Conservation (phyloP, 2,113 vertebrate genomes). For the Casuarius casuarius region DNA sequence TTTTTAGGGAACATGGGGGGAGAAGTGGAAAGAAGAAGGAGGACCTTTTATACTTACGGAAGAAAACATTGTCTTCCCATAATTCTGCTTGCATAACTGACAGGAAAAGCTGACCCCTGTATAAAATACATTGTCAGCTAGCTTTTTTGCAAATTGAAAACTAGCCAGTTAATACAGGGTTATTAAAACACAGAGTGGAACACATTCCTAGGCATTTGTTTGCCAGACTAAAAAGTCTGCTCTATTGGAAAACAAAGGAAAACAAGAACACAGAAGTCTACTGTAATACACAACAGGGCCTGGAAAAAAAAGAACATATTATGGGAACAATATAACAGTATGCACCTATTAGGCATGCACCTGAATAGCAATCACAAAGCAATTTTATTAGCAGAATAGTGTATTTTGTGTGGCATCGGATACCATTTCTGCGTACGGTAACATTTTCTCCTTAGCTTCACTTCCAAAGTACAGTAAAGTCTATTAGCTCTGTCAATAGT, state of each 20-base stretch:
- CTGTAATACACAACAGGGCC: background rate
- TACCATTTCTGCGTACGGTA: background rate
- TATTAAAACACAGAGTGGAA: background rate
- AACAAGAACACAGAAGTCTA: background rate
- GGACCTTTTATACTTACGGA: slow-evolving; percentile 68
- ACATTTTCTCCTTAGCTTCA: background rate
- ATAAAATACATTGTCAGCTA: background rate
- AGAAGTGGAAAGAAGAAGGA: background rate
- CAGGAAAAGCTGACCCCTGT: slow-evolving; percentile 62
- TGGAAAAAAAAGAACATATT: background rate
- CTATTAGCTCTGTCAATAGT: background rate
- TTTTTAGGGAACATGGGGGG: background rate
- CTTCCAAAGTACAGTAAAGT: background rate
- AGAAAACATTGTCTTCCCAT: slow-evolving; percentile 37
- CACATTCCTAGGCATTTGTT: background rate
- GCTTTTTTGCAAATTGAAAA: background rate
- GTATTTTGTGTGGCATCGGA: background rate
- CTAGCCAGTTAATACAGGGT: background rate
- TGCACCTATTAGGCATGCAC: background rate
- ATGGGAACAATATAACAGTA: background rate
- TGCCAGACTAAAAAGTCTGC: background rate
- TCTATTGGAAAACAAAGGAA: background rate
- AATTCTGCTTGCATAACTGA: slow-evolving; percentile 31
- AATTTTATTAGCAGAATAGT: background rate
- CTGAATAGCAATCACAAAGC: background rate